A percentile compares a stretch with the other conserved stretches of the same genome.
Evolutionary conservation across 2,113 vertebrate genomes (phyloP).

Genomic region (Camarhynchus parvulus): DNA sequence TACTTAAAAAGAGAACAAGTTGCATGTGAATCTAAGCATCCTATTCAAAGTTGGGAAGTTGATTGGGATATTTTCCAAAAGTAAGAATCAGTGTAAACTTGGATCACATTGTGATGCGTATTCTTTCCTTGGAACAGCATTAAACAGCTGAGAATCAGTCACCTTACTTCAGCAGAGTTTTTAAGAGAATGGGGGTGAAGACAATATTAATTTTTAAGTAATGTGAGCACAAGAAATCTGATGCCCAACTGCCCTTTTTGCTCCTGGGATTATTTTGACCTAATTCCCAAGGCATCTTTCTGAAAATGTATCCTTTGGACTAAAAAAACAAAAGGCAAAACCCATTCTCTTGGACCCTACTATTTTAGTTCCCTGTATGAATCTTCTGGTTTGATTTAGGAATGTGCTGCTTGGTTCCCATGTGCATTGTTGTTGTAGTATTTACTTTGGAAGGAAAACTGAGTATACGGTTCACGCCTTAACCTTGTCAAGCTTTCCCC

Average conservation of each 20-base stretch:
- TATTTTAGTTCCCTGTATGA: constrained; percentile 14
- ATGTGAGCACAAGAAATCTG: constrained; percentile 9
- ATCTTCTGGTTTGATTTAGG: constrained; percentile 66
- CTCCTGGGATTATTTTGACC: not conserved
- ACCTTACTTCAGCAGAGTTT: not conserved
- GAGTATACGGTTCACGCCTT: constrained; percentile 51
- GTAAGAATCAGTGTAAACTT: not conserved
- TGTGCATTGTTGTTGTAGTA: constrained; percentile 51
- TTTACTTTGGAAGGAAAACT: constrained; percentile 62
- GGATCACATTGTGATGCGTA: not conserved
- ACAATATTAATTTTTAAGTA: constrained; percentile 30
- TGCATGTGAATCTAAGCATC: not conserved
- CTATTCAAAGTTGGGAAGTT: not conserved
- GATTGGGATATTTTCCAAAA: not conserved
- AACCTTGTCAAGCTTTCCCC: constrained; percentile 66
- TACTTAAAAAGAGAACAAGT: not conserved
- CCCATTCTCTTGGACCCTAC: not conserved
- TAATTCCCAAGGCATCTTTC: constrained; percentile 31
- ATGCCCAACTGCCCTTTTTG: constrained; percentile 9
- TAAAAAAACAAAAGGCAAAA: not conserved
- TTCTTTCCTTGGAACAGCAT: not conserved
- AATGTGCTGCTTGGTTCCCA: constrained; percentile 50
- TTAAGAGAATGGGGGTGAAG: not conserved
- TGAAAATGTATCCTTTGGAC: constrained; percentile 39
- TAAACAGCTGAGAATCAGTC: constrained; percentile 11